Base-by-base conservation (phyloP, 2,113 vertebrate species). In the Sander vitreus region DNA sequence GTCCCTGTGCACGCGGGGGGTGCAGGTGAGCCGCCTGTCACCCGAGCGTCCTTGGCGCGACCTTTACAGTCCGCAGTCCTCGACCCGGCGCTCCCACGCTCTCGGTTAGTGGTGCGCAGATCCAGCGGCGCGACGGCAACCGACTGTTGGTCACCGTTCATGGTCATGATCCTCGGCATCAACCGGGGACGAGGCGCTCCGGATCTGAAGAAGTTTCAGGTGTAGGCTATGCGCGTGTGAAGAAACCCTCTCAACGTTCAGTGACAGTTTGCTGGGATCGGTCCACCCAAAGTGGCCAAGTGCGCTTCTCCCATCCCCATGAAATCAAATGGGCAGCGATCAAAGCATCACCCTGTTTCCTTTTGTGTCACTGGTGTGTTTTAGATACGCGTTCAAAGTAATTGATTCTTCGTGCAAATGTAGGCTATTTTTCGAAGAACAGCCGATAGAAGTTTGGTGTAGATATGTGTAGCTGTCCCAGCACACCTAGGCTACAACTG, bases 131-230 rank as follows among this genome's bases (percentile, higher is more conserved):
- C 90, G 0, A 90, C 23, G 74, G 91, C 83, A 16, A 79, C 85
- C 84, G 86, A 84, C 71, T 89, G 92, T 66, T 89, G 82, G 81
- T 90, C 80, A 69, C 81, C 81, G 84, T 94, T 92, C 94, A 94
- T 95, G 72, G 94, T 95, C 93, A 94, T 94, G 76, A 76, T 88
- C 80, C 87, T 85, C 80, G 90, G 91, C 87, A 91, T 93, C 83
- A 88, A 91, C 85, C 7, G 63, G 33, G 18, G 33, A 3, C 11
- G 64, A 66, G 11, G 18, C 18, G 36, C 3, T 15, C 65, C 1
- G 13, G 73, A n/a, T n/a, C 21, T 16, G 69, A 50, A 55, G 63
- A 36, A 15, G 72, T 68, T 63, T 53, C 80, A 85, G 89, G 81
- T 86, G 82, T 33, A 27, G 27, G 27, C 27, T 27, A 51, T 25